Conservation (phyloP, 2,797 vertebrate genomes). For the Miichthys miiuy region DNA sequence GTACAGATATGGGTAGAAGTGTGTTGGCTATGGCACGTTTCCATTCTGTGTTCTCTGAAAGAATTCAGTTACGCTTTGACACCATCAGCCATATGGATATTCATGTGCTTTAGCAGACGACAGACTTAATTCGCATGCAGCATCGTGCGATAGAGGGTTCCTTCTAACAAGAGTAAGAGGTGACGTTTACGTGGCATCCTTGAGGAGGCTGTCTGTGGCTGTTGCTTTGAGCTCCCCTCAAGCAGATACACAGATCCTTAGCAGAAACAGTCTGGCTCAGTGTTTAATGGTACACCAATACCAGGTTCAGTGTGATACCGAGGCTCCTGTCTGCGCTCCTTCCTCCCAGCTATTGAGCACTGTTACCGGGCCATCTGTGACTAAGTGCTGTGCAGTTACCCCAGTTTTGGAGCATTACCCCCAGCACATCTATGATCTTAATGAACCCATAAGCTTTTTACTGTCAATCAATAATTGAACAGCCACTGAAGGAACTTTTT, state of each 20-base stretch:
- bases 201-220: constrained; percentile 80
- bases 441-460: constrained; percentile 84
- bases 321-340: constrained; percentile 67
- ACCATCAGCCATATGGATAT: constrained; percentile 59
- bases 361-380: constrained; percentile 78
- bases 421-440: constrained; percentile 83
- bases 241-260: constrained; percentile 87
- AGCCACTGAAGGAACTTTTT: constrained; percentile 77
- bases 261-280: constrained; percentile 79
- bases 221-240: constrained; percentile 86
- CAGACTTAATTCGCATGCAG: constrained; percentile 56
- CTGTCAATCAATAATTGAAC: constrained; percentile 84
- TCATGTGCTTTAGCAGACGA: constrained; percentile 43
- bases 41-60: constrained; percentile 25
- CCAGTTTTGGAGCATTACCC: constrained; percentile 78
- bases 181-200: constrained; percentile 78
- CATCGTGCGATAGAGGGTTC: constrained; percentile 51
- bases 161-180: constrained; percentile 76
- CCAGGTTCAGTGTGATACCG: constrained; percentile 70
- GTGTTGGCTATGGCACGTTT: constrained; percentile 40
- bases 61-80: constrained; percentile 33
- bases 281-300: constrained; percentile 81
- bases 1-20: constrained; percentile 19
- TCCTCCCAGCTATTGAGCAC: constrained; percentile 78
- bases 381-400: constrained; percentile 82